These are phyloP conservation scores for Sylvilagus floridanus DNA, from an alignment of 2,797 vertebrate species.

Conservation along the genomic window DNA sequence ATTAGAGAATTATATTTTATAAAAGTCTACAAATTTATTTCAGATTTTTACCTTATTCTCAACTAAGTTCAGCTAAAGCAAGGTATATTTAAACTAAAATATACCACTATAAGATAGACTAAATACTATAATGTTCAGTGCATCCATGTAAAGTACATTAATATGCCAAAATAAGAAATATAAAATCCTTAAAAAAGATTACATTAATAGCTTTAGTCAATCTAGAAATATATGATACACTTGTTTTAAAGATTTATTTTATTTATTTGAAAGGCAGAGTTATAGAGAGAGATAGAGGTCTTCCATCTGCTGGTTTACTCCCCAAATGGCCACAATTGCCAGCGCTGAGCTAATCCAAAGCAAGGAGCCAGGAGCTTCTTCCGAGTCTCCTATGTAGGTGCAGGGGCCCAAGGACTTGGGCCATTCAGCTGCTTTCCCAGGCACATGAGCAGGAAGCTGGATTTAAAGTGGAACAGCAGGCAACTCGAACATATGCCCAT, in stretches of 20 bases:
- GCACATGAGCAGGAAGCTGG: too few relatives aligned
- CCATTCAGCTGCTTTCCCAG: too few relatives aligned
- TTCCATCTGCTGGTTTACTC: too few relatives aligned
- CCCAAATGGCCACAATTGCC: too few relatives aligned
- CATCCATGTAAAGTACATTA: background rate
- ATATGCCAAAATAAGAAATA: slow-evolving; percentile 13
- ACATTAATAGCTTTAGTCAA: background rate
- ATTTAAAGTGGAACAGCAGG: too few relatives aligned
- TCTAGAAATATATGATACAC: background rate
- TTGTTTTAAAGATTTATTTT: background rate
- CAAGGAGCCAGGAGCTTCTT: too few relatives aligned
- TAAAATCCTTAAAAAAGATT: slow-evolving; percentile 13
- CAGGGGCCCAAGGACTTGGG: too few relatives aligned
- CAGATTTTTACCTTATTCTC: background rate
- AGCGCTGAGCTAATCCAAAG: too few relatives aligned
- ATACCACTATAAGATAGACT: background rate
- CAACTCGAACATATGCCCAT: too few relatives aligned
- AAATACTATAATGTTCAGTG: background rate
- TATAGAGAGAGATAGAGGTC: too few relatives aligned
- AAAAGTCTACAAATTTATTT: background rate
- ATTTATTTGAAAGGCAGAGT: too few relatives aligned
- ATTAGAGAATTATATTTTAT: background rate
- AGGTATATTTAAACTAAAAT: background rate
- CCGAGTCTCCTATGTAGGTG: too few relatives aligned
- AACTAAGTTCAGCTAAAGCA: background rate